A percentile compares a stretch with the other conserved stretches of the same genome.
These are phyloP conservation scores for Leptopilina myrica DNA, from an alignment of 2,888 invertebrate genomes.

Conservation along the genomic window DNA sequence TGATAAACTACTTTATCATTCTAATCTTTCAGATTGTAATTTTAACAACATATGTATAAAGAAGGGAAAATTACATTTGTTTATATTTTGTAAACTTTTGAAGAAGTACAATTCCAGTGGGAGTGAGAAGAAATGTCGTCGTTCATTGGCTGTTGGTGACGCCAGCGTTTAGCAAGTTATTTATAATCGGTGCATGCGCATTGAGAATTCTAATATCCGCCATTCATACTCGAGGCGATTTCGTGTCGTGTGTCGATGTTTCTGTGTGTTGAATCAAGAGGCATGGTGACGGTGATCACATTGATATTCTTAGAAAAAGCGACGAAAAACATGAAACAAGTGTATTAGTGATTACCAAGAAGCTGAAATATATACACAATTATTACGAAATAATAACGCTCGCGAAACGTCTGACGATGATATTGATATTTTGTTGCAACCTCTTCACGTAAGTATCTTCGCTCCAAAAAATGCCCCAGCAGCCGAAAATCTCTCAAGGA, in stretches of 20 bases:
- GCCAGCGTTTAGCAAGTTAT: conserved; percentile 65
- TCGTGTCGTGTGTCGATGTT: conserved; percentile 61
- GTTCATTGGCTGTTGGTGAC: conserved; percentile 68
- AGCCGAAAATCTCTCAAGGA: conserved; percentile 9
- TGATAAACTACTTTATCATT: too few relatives aligned
- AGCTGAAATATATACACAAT: conserved; percentile 53
- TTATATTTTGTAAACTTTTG: too few relatives aligned
- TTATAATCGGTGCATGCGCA: conserved; percentile 70
- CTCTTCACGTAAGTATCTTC: conserved; percentile 32
- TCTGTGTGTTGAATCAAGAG: conserved; percentile 61
- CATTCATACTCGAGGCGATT: conserved; percentile 74
- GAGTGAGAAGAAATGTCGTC: conserved; percentile 1
- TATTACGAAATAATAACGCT: conserved; percentile 54
- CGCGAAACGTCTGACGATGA: conserved; percentile 64
- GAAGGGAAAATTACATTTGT: too few relatives aligned
- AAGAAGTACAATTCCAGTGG: not conserved
- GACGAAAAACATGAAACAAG: conserved; percentile 68
- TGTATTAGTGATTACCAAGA: conserved; percentile 64
- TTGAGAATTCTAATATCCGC: conserved; percentile 65
- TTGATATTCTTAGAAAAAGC: conserved; percentile 58
- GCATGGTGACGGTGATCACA: conserved; percentile 69
- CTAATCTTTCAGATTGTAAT: too few relatives aligned
- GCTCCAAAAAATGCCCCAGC: not conserved
- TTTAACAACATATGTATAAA: too few relatives aligned
- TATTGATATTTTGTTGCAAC: conserved; percentile 55